These are phyloP conservation scores for Mylabris sibirica DNA, from an alignment of 2,888 invertebrate genomes.

Conservation along the genomic window DNA sequence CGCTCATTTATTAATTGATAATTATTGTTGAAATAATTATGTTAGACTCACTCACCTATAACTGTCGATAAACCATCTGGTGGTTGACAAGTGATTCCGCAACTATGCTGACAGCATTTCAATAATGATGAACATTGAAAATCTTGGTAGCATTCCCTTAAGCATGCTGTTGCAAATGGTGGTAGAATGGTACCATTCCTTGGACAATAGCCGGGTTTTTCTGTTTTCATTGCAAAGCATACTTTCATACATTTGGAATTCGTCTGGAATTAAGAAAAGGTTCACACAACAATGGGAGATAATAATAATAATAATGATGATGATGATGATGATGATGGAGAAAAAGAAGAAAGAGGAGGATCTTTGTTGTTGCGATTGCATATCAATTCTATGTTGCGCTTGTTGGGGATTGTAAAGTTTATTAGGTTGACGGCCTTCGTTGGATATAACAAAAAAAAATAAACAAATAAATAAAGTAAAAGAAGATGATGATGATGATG, in stretches of 20 bases:
- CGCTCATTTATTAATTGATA: too few species aligned
- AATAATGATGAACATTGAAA: conserved; percentile 73
- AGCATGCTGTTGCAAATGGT: conserved; percentile 69
- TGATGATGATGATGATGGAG: background rate
- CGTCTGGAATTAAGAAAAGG: conserved; percentile 1
- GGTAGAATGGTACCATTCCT: conserved; percentile 53
- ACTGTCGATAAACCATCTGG: conserved; percentile 67
- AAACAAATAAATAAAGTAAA: too few species aligned
- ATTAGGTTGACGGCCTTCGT: conserved; percentile 32
- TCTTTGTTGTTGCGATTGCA: background rate
- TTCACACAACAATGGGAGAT: too few species aligned
- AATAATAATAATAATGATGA: conserved; percentile 11
- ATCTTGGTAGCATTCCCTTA: conserved; percentile 70
- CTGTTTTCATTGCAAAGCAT: conserved; percentile 64
- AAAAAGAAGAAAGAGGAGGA: conserved; percentile 1
- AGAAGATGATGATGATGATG: too few species aligned
- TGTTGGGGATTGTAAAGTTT: conserved; percentile 21
- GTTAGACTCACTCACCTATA: conserved; percentile 61
- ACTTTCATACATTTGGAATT: conserved; percentile 64
- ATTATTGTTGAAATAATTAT: background rate
- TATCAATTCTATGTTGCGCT: background rate
- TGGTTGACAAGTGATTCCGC: conserved; percentile 74
- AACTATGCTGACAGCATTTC: conserved; percentile 74
- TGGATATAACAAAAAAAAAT: background rate
- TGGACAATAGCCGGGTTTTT: conserved; percentile 64